A percentile compares a stretch with the other conserved stretches of the same genome.
Evolutionary conservation across 2,113 vertebrate genomes (phyloP).

Genomic region (Perognathus longimembris): DNA sequence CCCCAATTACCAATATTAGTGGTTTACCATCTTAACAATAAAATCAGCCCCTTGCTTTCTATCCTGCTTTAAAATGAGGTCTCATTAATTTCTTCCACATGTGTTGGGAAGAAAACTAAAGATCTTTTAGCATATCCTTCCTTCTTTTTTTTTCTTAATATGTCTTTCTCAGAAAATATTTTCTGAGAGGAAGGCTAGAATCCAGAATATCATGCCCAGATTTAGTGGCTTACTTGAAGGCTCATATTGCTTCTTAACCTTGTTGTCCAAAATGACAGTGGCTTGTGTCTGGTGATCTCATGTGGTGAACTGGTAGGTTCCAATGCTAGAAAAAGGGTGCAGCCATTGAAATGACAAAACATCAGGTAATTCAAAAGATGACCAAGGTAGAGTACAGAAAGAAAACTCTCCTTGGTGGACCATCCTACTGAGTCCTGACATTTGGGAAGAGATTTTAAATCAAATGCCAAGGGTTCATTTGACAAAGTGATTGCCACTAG

Average conservation of each 20-base stretch:
- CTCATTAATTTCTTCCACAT: conserved; percentile 38
- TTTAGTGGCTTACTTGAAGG: neutral
- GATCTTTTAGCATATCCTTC: neutral
- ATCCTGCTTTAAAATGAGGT: conserved; percentile 41
- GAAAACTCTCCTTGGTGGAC: neutral
- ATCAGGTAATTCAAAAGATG: neutral
- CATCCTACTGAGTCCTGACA: neutral
- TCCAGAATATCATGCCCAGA: neutral
- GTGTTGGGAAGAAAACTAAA: conserved; percentile 42
- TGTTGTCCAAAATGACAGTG: neutral
- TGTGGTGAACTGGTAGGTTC: neutral
- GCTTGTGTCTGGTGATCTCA: neutral
- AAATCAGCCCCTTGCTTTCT: conserved; percentile 12
- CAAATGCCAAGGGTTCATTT: neutral
- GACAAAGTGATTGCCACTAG: conserved; percentile 24
- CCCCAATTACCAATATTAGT: neutral
- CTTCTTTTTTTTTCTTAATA: neutral
- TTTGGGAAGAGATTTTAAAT: conserved; percentile 40
- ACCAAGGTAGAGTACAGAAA: neutral
- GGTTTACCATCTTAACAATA: neutral
- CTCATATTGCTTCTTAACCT: neutral
- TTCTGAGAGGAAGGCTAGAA: conserved; percentile 10
- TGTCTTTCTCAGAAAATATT: neutral
- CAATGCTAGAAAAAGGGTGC: neutral
- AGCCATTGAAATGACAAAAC: conserved; percentile 20